Evolutionary conservation across 2,113 vertebrate species (phyloP).

Genomic region (Pelobates fuscus): DNA sequence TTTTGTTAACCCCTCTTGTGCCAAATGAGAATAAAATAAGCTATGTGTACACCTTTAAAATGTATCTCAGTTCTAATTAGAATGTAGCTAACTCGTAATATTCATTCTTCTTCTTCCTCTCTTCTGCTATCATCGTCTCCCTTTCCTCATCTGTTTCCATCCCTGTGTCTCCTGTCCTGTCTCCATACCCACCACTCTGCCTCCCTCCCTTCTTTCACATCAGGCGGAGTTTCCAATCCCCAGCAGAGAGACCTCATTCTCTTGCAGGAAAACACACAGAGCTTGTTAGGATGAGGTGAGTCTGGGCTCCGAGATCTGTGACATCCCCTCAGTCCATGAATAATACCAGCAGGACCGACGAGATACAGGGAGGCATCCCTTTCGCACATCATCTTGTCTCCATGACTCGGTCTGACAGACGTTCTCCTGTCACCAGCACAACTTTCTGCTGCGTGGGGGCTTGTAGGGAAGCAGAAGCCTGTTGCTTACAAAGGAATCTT

Average conservation of each 20-base stretch:
- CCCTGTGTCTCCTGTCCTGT: constrained; percentile 33
- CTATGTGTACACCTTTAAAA: no score
- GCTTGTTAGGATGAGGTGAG: constrained; percentile 33
- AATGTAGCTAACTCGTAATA: no score
- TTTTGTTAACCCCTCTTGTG: no score
- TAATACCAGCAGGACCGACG: constrained; percentile 32
- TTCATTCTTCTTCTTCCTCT: neutral
- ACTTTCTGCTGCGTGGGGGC: constrained; percentile 9
- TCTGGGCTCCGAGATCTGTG: constrained; percentile 32
- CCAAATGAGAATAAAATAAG: no score
- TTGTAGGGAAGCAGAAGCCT: constrained; percentile 29
- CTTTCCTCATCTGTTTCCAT: constrained; percentile 23
- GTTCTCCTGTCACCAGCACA: constrained; percentile 6
- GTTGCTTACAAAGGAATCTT: constrained; percentile 38
- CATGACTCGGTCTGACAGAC: constrained; percentile 19
- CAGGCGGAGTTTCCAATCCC: constrained; percentile 52
- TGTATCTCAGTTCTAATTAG: no score
- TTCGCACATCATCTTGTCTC: constrained; percentile 22
- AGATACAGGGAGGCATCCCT: constrained; percentile 9
- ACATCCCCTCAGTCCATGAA: constrained; percentile 11
- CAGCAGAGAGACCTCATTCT: constrained; percentile 48
- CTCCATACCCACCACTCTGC: constrained; percentile 31
- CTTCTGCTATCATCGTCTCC: neutral
- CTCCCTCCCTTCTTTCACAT: constrained; percentile 36
- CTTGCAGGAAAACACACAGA: constrained; percentile 30